Evolutionary conservation across 2,888 invertebrate species (phyloP), one percentile per base, ranked within the genome.

Genomic region (Nomada fabriciana): DNA sequence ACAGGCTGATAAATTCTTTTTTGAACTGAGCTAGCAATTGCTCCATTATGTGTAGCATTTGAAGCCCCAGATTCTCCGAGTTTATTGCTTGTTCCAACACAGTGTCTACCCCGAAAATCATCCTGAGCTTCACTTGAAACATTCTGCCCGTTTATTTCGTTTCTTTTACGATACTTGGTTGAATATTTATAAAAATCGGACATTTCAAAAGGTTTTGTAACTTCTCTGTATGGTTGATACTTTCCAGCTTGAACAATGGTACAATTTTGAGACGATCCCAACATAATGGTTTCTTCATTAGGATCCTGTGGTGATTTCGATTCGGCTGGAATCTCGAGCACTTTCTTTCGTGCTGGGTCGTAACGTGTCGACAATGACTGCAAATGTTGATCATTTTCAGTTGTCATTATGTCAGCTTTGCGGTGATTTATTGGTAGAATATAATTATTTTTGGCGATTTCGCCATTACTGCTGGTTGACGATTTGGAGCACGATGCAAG

Each of bases 131-230:
- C 85, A 25, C 36, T 75, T 1, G 76, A 61, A 15, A 55, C n/a
- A 60, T 50, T 80, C 11, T 83, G 83, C 1, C 71, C 72, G 2
- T 52, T 73, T 1, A 29, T 47, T 13, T 91, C 90, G 55, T 92
- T 93, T 78, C 91, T 95, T 87, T 98, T 96, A 82, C 98, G 96
- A 93, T 97, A 98, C 93, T 98, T 98, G 7, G 98, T 98, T 70
- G 98, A 99, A 94, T 99, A 99, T 94, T 99, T 99, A 94, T 98
- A 99, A 94, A 98, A 99, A 94, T 99, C 99, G 0, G 98, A 97
- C 98, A 99, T 98, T 95, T 99, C 99, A 94, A 98, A 99, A 3
- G 99, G 99, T 93, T 99, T 99, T 0, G 98, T 98, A 76, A 98
- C 97, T 94, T 99, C 99, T 91, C 98, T 96, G 92, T 98, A 98